These are phyloP conservation scores for Phyllotis vaccarum DNA, from an alignment of 2,797 vertebrate species.

Conservation along the genomic window DNA sequence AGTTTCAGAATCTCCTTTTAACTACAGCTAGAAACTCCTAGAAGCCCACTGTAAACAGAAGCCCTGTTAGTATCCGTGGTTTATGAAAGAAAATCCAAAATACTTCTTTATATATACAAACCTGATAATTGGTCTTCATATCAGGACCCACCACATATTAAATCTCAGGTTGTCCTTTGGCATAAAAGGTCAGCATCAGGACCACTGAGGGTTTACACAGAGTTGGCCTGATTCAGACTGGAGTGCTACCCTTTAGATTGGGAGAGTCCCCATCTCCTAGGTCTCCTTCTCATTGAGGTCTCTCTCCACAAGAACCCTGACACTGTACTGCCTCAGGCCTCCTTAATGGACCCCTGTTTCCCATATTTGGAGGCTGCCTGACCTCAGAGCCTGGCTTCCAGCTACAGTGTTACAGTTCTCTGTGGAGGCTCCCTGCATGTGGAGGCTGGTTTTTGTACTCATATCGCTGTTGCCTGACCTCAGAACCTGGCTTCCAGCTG, in stretches of 20 bases:
- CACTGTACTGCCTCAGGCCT: background rate
- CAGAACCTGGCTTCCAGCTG: background rate
- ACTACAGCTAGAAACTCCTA: fast-evolving
- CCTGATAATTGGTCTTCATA: fast-evolving
- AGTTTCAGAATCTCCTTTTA: fast-evolving
- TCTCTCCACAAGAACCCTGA: background rate
- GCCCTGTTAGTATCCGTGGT: fast-evolving
- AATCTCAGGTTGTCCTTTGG: background rate
- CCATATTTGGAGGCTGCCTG: background rate
- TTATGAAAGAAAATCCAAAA: background rate
- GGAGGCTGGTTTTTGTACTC: background rate
- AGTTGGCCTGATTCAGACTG: fast-evolving
- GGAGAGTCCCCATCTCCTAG: fast-evolving
- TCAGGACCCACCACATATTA: background rate
- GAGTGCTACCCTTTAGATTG: fast-evolving
- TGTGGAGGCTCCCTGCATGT: background rate
- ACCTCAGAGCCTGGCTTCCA: background rate
- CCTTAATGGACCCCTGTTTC: background rate
- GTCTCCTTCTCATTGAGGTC: background rate
- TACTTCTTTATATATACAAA: fast-evolving
- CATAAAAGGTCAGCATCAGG: background rate
- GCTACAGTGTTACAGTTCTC: background rate
- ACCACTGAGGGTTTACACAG: background rate
- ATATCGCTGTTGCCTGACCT: background rate
- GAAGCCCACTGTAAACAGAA: background rate